A percentile compares a stretch with the other conserved stretches of the same genome.
These are phyloP conservation scores for Brachyalestes nurse DNA, from an alignment of 2,797 vertebrate genomes.

Conservation along the genomic window DNA sequence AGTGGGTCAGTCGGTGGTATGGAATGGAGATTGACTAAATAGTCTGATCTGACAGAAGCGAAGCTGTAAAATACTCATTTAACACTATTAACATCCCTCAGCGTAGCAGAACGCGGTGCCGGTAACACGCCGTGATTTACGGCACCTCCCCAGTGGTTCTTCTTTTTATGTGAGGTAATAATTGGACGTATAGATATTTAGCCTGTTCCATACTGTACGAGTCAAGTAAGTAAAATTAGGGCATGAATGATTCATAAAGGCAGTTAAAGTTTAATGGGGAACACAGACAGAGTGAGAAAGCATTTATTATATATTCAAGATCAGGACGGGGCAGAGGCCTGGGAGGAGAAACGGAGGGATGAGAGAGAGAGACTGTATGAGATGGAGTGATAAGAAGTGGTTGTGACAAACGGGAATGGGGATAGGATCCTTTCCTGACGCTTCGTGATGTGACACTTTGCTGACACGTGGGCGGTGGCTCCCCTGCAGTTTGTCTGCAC, in stretches of 20 bases:
- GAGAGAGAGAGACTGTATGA: conserved; percentile 53
- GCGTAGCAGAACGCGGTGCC: conserved; percentile 4
- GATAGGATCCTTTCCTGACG: conserved; percentile 44
- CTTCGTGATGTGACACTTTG: conserved; percentile 38
- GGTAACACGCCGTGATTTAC: conserved; percentile 41
- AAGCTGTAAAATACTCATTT: conserved; percentile 43
- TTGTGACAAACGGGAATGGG: conserved; percentile 42
- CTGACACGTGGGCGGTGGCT: conserved; percentile 39
- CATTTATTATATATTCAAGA: conserved; percentile 68
- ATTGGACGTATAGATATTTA: conserved; percentile 67
- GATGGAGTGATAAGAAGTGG: conserved; percentile 40
- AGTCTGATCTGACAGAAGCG: conserved; percentile 46
- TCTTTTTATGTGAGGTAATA: conserved; percentile 59
- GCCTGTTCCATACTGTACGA: conserved; percentile 66
- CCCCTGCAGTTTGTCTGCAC: conserved; percentile 42
- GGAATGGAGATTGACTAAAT: conserved; percentile 39
- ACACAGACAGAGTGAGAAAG: conserved; percentile 55
- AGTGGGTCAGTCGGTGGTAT: conserved; percentile 19
- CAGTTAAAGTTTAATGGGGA: conserved; percentile 65
- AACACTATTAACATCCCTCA: conserved; percentile 46
- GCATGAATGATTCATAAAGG: conserved; percentile 72
- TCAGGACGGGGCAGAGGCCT: conserved; percentile 35
- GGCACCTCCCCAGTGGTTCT: conserved; percentile 32
- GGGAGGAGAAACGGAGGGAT: neutral
- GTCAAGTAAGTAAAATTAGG: conserved; percentile 72